Percentiles rank a stretch among this genome's conserved stretches.
These are phyloP conservation scores for Calameuta filiformis DNA, from an alignment of 2,888 invertebrate genomes.

Conservation along the genomic window DNA sequence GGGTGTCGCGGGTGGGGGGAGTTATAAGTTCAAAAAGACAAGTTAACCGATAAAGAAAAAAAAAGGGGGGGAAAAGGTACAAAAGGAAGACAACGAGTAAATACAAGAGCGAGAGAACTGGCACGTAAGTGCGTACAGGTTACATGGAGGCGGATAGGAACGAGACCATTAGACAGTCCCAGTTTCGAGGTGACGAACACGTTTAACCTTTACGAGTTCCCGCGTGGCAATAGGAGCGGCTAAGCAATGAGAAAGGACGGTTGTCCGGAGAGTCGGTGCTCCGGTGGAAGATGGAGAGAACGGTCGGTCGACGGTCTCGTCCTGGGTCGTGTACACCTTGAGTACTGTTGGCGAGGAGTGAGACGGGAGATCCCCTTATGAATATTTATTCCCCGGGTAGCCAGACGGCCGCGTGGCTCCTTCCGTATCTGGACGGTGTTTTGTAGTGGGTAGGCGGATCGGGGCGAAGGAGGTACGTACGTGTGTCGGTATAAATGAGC, in stretches of 20 bases:
- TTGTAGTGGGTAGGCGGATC: conserved; percentile 26
- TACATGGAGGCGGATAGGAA: no score
- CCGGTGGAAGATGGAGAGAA: conserved; percentile 1
- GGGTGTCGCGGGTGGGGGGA: background rate
- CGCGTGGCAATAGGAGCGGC: conserved; percentile 12
- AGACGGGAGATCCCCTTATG: conserved; percentile 31
- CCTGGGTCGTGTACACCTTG: no score
- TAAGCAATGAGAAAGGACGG: no score
- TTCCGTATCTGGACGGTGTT: conserved; percentile 41
- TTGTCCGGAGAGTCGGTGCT: background rate
- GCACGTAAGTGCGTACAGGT: no score
- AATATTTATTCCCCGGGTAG: conserved; percentile 42
- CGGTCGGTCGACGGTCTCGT: no score
- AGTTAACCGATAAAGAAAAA: conserved; percentile 25
- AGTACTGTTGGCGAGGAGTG: background rate
- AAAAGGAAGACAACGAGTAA: conserved; percentile 7
- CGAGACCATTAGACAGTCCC: background rate
- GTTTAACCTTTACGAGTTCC: conserved; percentile 48
- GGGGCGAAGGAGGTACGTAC: conserved; percentile 26
- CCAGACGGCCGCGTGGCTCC: conserved; percentile 22
- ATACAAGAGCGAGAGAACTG: conserved; percentile 1
- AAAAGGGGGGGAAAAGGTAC: background rate
- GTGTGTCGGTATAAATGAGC: background rate
- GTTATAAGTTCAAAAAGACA: conserved; percentile 15
- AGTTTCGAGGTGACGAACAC: conserved; percentile 37